Base-by-base conservation (phyloP, 2,888 invertebrate species). In the Neoitamus cyanurus region DNA sequence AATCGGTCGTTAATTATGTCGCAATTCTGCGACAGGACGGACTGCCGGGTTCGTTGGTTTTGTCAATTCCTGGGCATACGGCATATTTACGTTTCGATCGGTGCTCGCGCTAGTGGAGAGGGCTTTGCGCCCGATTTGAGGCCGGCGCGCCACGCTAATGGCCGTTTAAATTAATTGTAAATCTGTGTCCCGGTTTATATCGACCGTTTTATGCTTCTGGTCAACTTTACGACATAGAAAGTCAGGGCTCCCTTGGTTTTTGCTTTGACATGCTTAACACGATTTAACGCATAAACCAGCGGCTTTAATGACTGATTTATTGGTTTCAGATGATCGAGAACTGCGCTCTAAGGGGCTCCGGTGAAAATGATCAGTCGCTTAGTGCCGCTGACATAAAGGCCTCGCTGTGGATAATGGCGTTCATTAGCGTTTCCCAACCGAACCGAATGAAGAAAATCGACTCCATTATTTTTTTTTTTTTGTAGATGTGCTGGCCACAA, bases 181-280 rank as follows among this genome's bases (percentile, higher is more conserved):
- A 84, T 80, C 84, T 80, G 80, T 84, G 84, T 84, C 80, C 84
- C 69, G 25, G 48, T 84, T 84, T 82, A 84, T 84, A 70, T 58
- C 70, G 37, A 46, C 48, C 25, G 68, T 72, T 83, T 83, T 72
- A 83, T 83, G 83, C 83, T 83, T 37, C 72, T 83, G 83, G 83
- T 72, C 72, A 83, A 58, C 58, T 80, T 80, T 58, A 80, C 68
- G 80, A 68, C 34, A n/a, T 80, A 80, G 80, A 80, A 80, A 80
- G 80, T 80, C 80, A 80, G 80, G 68, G 58, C 58, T 80, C 48
- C 80, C 20, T 20, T 80, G 80, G 37, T 20, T 80, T 68, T 80
- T 68, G 30, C 58, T 68, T 68, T 80, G 80, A 80, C 58, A 48
- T 58, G 80, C 34, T 30, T 68, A 68, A 68, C 80, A 80, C 68